phyloP scores from a whole-genome alignment of 2,113 vertebrate species.

The Parotia lawesii region DNA sequence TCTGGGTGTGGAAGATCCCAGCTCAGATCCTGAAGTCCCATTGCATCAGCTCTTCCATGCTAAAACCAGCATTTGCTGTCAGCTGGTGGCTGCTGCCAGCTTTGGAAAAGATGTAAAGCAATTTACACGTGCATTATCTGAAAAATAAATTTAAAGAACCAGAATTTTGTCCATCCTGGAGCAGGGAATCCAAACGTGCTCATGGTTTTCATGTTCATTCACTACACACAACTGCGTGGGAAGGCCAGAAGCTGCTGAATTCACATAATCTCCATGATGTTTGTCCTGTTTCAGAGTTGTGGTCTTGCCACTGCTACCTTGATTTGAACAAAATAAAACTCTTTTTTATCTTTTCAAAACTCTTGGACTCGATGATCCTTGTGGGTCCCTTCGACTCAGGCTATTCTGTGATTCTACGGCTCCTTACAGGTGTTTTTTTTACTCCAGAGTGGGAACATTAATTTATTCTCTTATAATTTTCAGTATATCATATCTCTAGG shows the following conservation, averaged over 20 bases:
- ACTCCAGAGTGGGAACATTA: background rate
- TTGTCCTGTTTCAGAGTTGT: background rate
- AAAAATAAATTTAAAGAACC: background rate
- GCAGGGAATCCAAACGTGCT: background rate
- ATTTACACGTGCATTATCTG: fast-evolving
- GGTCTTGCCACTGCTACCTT: background rate
- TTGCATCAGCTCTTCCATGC: background rate
- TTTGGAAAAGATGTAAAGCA: background rate
- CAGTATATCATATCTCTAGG: background rate
- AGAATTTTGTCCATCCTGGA: background rate
- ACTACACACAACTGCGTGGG: fast-evolving
- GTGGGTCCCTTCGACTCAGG: background rate
- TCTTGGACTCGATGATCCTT: background rate
- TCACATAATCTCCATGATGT: fast-evolving
- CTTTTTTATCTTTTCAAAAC: background rate
- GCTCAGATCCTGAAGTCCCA: background rate
- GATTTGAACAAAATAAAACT: background rate
- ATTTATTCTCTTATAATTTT: background rate
- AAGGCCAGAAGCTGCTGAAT: background rate
- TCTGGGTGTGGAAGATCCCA: background rate
- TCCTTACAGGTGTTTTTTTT: background rate
- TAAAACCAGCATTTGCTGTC: background rate
- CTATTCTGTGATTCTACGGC: background rate
- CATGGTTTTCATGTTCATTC: fast-evolving
- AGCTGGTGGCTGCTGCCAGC: background rate